Conservation (phyloP, 2,113 vertebrate species). For the Aramus guarauna region DNA sequence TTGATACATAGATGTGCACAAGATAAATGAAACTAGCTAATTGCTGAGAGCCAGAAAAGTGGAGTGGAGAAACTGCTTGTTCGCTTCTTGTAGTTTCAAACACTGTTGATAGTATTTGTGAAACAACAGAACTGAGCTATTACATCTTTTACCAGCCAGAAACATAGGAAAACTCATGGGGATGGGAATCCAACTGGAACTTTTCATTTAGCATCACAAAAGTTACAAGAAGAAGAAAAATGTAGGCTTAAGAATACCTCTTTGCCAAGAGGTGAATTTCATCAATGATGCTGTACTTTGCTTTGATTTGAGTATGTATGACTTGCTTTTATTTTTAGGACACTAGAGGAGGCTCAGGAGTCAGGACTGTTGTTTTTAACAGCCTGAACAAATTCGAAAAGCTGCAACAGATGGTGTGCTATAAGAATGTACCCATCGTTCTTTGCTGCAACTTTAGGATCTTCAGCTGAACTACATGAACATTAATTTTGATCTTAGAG, state of each 20-base stretch:
- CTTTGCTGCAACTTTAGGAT: not conserved
- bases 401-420: not conserved
- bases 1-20: not conserved
- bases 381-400: not conserved
- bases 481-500: not conserved
- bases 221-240: not conserved
- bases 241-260: not conserved
- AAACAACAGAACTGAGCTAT: not conserved
- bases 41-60: not conserved
- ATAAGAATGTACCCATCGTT: not conserved
- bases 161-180: not conserved
- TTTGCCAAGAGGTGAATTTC: not conserved
- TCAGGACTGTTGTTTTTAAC: not conserved
- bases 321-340: not conserved
- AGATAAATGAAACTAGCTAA: not conserved
- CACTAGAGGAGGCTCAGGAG: constrained; percentile 49
- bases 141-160: not conserved
- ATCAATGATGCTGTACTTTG: not conserved
- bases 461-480: not conserved
- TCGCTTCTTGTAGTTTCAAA: not conserved
- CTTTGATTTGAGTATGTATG: not conserved
- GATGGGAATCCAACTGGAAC: not conserved
- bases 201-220: not conserved
- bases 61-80: not conserved
- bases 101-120: not conserved